A percentile compares a stretch with the other conserved stretches of the same genome.
Conservation (phyloP, 2,113 vertebrate species). For the Megaceryle torquata region DNA sequence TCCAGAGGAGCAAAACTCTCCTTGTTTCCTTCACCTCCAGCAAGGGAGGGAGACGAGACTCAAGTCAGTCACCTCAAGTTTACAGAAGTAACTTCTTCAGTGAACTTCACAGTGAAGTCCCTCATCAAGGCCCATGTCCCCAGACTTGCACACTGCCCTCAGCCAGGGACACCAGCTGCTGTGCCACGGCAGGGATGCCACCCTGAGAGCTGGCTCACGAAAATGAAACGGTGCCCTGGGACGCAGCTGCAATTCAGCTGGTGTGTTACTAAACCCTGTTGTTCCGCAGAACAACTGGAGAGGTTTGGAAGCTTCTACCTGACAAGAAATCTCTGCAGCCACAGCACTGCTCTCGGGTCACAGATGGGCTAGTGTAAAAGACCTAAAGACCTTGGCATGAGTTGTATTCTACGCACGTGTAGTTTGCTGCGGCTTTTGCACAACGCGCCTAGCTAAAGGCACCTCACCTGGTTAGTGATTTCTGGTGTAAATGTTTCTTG, state of each 20-base stretch:
- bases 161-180: background rate
- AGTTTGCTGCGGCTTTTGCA: background rate
- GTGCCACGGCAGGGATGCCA: background rate
- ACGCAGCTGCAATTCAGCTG: background rate
- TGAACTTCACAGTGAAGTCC: background rate
- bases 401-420: fast-evolving
- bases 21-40: background rate
- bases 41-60: background rate
- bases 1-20: background rate
- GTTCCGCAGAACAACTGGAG: background rate
- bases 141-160: fast-evolving
- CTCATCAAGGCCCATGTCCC: fast-evolving
- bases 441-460: fast-evolving
- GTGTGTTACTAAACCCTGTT: background rate
- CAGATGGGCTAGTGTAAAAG: background rate
- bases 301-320: background rate
- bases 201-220: fast-evolving
- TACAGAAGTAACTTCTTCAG: no score
- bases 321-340: background rate
- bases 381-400: background rate
- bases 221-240: background rate
- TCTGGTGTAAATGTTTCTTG: background rate
- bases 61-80: background rate
- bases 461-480: background rate
- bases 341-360: background rate